Conservation (phyloP, 2,113 vertebrate species). For the Otis tarda region DNA sequence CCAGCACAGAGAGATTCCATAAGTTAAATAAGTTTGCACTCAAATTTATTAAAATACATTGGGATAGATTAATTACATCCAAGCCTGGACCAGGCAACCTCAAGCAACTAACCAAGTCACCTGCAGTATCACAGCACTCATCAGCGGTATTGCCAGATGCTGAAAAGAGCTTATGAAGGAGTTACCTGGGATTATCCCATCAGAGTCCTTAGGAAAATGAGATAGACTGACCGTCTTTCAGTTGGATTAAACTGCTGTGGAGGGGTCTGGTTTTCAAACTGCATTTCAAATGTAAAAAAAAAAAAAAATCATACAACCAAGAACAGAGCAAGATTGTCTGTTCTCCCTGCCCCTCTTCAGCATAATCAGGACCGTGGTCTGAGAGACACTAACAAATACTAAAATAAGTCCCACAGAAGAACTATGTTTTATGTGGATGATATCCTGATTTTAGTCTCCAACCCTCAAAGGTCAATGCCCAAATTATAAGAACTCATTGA, state of each 20-base stretch:
- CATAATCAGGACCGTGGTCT: not conserved
- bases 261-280: not conserved
- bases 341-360: not conserved
- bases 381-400: not conserved
- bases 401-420: not conserved
- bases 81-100: not conserved
- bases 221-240: not conserved
- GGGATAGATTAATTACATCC: not conserved
- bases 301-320: not conserved
- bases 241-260: not conserved
- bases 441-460: not conserved
- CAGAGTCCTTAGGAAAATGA: conserved; percentile 8
- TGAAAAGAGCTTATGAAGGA: not conserved
- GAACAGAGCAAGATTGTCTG: not conserved
- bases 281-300: not conserved
- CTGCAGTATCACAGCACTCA: conserved; percentile 7
- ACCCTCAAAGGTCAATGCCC: not conserved
- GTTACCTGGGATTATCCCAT: conserved; percentile 57
- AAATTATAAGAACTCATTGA: not conserved
- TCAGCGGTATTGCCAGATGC: not conserved
- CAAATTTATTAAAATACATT: not conserved
- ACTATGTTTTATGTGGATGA: not conserved
- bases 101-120: not conserved
- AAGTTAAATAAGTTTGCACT: not conserved
- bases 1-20: not conserved